Base-by-base conservation (phyloP, 2,113 vertebrate genomes). In the Sturnira hondurensis region DNA sequence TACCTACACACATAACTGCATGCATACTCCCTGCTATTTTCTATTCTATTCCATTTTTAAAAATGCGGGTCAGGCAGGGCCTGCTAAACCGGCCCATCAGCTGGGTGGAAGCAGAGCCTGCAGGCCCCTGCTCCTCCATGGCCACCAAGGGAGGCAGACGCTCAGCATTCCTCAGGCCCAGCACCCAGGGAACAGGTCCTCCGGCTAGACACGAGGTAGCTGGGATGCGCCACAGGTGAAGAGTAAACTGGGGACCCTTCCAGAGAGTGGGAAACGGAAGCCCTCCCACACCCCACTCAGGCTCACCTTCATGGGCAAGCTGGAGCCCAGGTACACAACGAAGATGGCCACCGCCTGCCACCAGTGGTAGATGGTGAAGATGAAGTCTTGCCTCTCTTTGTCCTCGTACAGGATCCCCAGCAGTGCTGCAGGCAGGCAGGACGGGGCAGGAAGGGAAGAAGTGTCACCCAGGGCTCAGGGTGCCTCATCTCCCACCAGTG, bases 321-420 rank as follows among this genome's bases (percentile, higher is more conserved):
- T 80, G 0, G 98, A 98, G 98, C 99, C 99, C 52, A 99, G 98
- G 97, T 99, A 99, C 52, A 99, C 99, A 0, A 98, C 94, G 58
- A 99, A 99, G 97, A 99, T 99, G 70, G 99, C 99, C 82, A 99
- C 95, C 3, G 99, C 99, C 97, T 99, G 99, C 98, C 99, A 99
- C 99, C 99, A 99, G 98, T 99, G 99, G 88, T 99, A 99, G 98
- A 99, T 99, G 95, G 99, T 99, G 98, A 99, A 99, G 94, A 99
- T 97, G 81, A 99, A 99, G 98, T 99, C 99, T 91, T 99, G 99
- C 3, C 99, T 99, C 38, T 99, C 99, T 67, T 99, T 99, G 88
- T 99, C 99, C 94, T 99, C 99, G 0, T 99, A 99, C 67, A 99
- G 97, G 97, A 99, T 98, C 1, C 99, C 99, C 28, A 99, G 98